These are phyloP conservation scores for Papilio helenus DNA, from an alignment of 1,140 invertebrate genomes.

Conservation along the genomic window DNA sequence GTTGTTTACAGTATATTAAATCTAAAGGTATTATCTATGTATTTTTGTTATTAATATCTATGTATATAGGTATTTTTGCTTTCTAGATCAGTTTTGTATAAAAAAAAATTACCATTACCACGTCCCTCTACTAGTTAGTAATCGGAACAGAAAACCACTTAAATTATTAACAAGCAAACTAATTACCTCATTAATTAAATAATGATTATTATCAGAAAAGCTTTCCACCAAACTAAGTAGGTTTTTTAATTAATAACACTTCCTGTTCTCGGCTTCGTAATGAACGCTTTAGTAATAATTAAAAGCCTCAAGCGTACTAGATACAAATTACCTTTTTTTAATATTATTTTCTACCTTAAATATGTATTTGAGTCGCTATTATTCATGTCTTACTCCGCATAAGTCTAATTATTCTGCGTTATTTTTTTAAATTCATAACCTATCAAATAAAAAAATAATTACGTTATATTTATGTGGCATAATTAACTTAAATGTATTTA, in stretches of 20 bases:
- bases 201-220: not conserved
- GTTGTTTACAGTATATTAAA: not conserved
- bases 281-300: not conserved
- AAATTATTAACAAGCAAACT: slow-evolving; percentile 9
- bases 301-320: not conserved
- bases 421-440: no score
- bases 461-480: no score
- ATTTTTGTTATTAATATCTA: no score
- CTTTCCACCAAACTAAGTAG: not conserved
- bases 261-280: slow-evolving; percentile 1
- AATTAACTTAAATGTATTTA: no score
- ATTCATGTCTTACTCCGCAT: no score
- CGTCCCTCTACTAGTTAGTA: not conserved
- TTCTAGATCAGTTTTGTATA: no score
- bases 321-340: slow-evolving; percentile 14
- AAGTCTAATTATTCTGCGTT: no score
- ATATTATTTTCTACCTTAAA: not conserved
- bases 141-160: not conserved
- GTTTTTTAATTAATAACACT: slow-evolving; percentile 10
- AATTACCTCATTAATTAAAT: slow-evolving; percentile 8
- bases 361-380: no score
- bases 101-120: not conserved
- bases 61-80: no score
- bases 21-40: no score
- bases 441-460: no score